Base-by-base conservation (phyloP, 1,140 invertebrate genomes). In the Drosophila subobscura region DNA sequence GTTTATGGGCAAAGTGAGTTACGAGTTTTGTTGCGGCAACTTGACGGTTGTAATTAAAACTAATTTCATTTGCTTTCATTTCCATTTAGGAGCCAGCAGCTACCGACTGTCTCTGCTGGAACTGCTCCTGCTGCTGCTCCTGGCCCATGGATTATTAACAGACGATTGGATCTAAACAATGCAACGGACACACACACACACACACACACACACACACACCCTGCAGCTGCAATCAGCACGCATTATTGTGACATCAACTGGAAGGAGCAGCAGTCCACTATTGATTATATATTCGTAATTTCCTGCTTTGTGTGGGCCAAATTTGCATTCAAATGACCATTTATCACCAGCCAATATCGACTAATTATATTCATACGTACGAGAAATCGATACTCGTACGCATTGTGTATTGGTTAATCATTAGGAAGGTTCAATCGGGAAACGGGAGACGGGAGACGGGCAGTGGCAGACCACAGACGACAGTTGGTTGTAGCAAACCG, bases 41-140 rank as follows among this genome's bases (percentile, higher is more conserved):
- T 86, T 88, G 78, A 83, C 68, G 78, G 63, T 71, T 78, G 84
- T 86, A 88, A 86, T 86, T 88, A 88, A 88, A 86, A 89, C 84
- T 83, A 88, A 86, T 86, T 86, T 86, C 79, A 88, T 86, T 86
- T 88, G 75, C 78, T 72, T 79, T 86, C 65, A 73, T 83, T 81
- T 59, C 59, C 78, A 73, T 66, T 68, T 54, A 12, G 37, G 29
- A n/a, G 53, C 27, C 53, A 40, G 16, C 33, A 22, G 42, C 22
- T 8, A 12, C 33, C 54, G 29, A 64, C 50, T 49, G 44, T 37
- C 33, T 37, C 33, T 37, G 33, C 3, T 10, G n/a, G n/a, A n/a
- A n/a, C 41, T 27, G 58, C 8, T 27, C 41, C 10, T 4, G n/a
- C 14, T 55, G 52, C 16, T 40, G 45, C 37, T 41, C 33, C 10